Base-by-base conservation (phyloP, 1,140 invertebrate species). In the Drosophila chauvacae region DNA sequence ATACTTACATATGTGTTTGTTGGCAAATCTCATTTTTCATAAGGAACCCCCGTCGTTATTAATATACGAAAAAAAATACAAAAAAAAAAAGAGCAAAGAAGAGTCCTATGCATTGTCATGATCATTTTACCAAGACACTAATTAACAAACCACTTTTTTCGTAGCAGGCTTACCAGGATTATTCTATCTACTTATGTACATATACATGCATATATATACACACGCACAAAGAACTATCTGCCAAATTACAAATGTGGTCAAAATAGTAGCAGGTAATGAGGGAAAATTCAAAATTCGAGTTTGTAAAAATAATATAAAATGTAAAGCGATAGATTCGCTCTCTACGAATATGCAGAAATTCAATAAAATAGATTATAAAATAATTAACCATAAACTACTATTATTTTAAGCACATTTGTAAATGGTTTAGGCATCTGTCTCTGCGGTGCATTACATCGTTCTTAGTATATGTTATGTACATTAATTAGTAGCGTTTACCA, bases 21-120 rank as follows among this genome's bases (percentile, higher is more conserved):
- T 70, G 41, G 39, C 51, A 70, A 70, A 70, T 70, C 68, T 70
- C 60, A 65, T 55, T 66, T 66, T 47, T 55, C n/a, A 44, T 70
- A 69, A 53, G 58, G 62, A 69, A 63, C 20, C 23, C 42, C 20
- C 44, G 13, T 50, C 51, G 51, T 55, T 55, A 23, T 55, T 10
- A 37, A 55, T 7, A 23, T 55, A 37, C 37, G 51, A 37, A 4
- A 30, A n/a, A 23, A 35, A 33, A 7, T 4, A 28, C 10, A 37
- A 9, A 14, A 14, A 9, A 20, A 10, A 53, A 37, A 55, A 10
- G 18, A 16, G 11, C 1, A 20, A 9, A 35, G n/a, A 30, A 35
- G n/a, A 26, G 14, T 9, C 26, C 48, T 26, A 30, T 6, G 47
- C 26, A 50, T n/a, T 28, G 9, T 30, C 48, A n/a, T 30, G 50